A percentile compares a stretch with the other conserved stretches of the same genome.
Evolutionary conservation across 2,797 vertebrate genomes (phyloP).

Genomic region (Acrossocheilus wenchowensis): DNA sequence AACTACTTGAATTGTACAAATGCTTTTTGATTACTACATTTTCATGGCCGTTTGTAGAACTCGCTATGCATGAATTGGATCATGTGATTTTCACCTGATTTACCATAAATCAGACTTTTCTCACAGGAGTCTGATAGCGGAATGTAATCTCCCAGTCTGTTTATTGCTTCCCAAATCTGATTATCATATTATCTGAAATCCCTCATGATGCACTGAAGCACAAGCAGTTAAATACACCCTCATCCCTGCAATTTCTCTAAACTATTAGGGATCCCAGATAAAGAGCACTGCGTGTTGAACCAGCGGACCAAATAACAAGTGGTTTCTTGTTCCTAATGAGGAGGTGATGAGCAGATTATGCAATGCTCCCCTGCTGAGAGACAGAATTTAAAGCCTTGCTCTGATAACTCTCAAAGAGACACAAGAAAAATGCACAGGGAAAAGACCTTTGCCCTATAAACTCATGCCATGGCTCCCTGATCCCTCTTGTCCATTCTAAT

Average conservation of each 20-base stretch:
- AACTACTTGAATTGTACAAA: neutral
- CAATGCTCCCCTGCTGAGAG: constrained; percentile 29
- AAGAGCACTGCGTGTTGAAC: neutral
- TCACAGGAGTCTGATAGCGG: neutral
- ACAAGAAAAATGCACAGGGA: neutral
- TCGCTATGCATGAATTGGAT: neutral
- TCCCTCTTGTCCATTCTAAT: neutral
- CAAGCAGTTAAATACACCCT: neutral
- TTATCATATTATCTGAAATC: constrained; percentile 15
- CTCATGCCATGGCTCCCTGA: neutral
- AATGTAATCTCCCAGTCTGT: neutral
- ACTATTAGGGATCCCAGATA: constrained; percentile 9
- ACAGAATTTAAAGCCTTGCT: constrained; percentile 28
- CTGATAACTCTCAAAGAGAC: constrained; percentile 8
- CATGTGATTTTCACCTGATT: neutral
- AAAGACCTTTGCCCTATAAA: constrained; percentile 13
- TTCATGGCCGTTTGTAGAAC: neutral
- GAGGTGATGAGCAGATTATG: constrained; percentile 46
- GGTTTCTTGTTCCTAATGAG: constrained; percentile 42
- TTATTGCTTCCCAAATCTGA: constrained; percentile 23
- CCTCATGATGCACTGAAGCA: constrained; percentile 23
- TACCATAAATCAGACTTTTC: neutral
- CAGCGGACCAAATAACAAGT: constrained; percentile 23
- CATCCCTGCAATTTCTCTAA: neutral
- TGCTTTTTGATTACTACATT: neutral